A percentile compares a stretch with the other conserved stretches of the same genome.
Evolutionary conservation across 2,113 vertebrate genomes (phyloP).

Genomic region (Sus scrofa): T2T-Sscrofa CM000830.6:111576001-111576500

Average conservation of each 20-base stretch:
- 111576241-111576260: not conserved
- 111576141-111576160: not conserved
- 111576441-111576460: not conserved
- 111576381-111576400: not conserved
- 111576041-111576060: not conserved
- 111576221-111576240: not conserved
- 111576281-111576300: not conserved
- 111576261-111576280: not conserved
- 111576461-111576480: not conserved
- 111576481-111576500: constrained; percentile 6
- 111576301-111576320: not conserved
- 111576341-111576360: not conserved
- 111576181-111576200: not conserved
- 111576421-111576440: not conserved
- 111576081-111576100: no score
- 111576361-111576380: not conserved
- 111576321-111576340: not conserved
- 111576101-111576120: not conserved
- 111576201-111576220: not conserved
- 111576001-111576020: not conserved
- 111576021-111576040: not conserved
- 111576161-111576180: not conserved
- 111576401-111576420: not conserved
- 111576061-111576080: not conserved
- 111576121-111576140: not conserved